Conservation (phyloP, 2,113 vertebrate species). For the Malurus elegans region DNA sequence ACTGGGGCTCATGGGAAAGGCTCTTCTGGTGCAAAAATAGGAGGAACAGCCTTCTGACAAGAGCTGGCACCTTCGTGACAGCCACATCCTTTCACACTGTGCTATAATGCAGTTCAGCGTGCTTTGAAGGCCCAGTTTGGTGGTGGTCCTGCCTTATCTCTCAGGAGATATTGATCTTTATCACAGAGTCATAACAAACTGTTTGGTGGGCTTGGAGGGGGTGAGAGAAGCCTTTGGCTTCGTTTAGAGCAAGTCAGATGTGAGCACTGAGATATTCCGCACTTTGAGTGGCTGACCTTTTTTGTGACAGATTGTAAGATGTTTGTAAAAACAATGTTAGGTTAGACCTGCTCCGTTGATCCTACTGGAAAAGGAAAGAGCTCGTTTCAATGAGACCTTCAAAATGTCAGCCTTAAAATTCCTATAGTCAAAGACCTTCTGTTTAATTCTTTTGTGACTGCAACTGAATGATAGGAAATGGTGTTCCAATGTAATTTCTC, state of each 20-base stretch:
- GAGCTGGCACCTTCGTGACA: slow-evolving; percentile 62
- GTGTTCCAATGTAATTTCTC: neutral
- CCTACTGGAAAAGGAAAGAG: neutral
- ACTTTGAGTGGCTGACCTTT: neutral
- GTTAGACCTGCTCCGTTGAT: neutral
- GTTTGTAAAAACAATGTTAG: neutral
- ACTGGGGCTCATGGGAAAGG: neutral
- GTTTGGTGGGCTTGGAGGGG: slow-evolving; percentile 33
- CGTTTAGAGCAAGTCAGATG: neutral
- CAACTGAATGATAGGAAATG: neutral
- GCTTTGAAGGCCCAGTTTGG: slow-evolving; percentile 70
- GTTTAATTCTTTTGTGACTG: neutral
- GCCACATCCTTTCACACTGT: slow-evolving; percentile 64
- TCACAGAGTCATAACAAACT: slow-evolving; percentile 68
- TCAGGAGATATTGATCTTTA: slow-evolving; percentile 73
- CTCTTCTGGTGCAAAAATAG: neutral
- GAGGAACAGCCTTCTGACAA: slow-evolving; percentile 16
- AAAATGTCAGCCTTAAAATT: neutral
- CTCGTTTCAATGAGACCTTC: neutral
- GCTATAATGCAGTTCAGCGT: slow-evolving; percentile 48
- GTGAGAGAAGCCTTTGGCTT: slow-evolving; percentile 2
- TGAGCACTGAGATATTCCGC: neutral
- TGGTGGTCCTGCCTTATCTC: slow-evolving; percentile 71
- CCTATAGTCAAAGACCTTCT: slow-evolving; percentile 4
- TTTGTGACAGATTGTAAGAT: neutral